Evolutionary conservation across 2,797 vertebrate genomes (phyloP).

Genomic region (Fistularia tabacaria): DNA sequence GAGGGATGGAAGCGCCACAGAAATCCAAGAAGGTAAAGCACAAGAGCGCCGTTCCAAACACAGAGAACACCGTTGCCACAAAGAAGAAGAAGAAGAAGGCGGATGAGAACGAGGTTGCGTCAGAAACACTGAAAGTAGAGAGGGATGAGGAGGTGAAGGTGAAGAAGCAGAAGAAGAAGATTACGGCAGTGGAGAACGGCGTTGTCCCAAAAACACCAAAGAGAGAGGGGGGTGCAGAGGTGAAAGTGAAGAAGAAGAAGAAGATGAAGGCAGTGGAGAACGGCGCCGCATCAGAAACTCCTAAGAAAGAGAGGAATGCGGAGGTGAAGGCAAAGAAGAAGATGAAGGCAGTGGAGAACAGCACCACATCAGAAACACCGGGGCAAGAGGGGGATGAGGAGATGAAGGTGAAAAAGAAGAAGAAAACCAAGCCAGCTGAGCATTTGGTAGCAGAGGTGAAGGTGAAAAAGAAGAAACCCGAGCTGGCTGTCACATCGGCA

Average conservation of each 20-base stretch:
- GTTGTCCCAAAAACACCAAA: too few relatives aligned
- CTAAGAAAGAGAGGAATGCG: neutral
- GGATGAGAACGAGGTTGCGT: neutral
- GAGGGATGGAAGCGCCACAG: neutral
- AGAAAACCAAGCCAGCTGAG: neutral
- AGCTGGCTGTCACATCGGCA: too few relatives aligned
- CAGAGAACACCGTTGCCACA: neutral
- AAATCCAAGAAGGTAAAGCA: too few relatives aligned
- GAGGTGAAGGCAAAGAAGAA: conserved; percentile 4
- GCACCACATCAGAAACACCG: neutral
- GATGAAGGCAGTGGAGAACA: too few relatives aligned
- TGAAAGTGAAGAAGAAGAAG: neutral
- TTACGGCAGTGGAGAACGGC: too few relatives aligned
- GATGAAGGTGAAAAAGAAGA: conserved; percentile 25
- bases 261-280: conserved; percentile 2
- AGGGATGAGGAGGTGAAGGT: conserved; percentile 6
- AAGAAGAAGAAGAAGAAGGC: conserved; percentile 20
- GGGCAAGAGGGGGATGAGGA: conserved; percentile 3
- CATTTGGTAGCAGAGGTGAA: too few relatives aligned
- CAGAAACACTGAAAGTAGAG: conserved; percentile 8
- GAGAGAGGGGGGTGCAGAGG: neutral
- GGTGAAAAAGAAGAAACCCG: too few relatives aligned
- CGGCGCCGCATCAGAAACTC: conserved; percentile 1
- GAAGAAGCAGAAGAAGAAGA: conserved; percentile 39
- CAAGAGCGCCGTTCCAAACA: too few relatives aligned